Conservation (phyloP, 53 echinoderm and acorn worm species). For the Actinopyga echinites region DNA sequence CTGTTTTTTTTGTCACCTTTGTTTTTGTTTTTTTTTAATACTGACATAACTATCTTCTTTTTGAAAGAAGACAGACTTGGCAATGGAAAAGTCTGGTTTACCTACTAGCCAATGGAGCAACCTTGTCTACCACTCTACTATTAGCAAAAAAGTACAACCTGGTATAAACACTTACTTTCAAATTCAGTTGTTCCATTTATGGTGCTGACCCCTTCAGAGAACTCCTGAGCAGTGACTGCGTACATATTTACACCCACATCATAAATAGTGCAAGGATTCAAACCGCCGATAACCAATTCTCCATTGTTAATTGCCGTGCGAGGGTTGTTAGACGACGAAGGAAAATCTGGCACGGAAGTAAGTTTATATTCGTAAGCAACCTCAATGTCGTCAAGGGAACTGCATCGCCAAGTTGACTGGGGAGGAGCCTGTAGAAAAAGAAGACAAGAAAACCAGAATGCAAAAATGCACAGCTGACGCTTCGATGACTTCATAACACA, state of each 20-base stretch:
- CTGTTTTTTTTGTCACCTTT: no score
- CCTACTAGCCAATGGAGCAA: no score
- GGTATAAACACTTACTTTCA: background rate
- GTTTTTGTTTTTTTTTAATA: no score
- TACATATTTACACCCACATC: background rate
- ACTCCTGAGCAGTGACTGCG: background rate
- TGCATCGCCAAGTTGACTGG: slow-evolving; percentile 28
- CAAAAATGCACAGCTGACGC: no score
- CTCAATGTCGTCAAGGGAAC: slow-evolving; percentile 25
- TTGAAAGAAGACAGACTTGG: no score
- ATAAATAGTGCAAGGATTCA: background rate
- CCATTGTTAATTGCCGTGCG: background rate
- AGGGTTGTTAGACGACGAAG: background rate
- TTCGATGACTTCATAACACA: no score
- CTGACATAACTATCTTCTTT: no score
- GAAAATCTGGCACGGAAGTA: background rate
- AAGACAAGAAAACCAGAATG: no score
- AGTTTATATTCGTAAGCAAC: background rate
- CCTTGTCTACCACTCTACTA: no score
- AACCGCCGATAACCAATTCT: background rate
- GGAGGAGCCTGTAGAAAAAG: background rate
- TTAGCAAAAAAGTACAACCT: no score
- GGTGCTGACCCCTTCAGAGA: background rate
- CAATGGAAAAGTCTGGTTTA: no score
- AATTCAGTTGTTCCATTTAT: slow-evolving; percentile 21